Percentiles rank a stretch among this genome's conserved stretches.
These are phyloP conservation scores for Lepetodrilus schrolli DNA, from an alignment of 2,888 invertebrate species.

Conservation along the genomic window DNA sequence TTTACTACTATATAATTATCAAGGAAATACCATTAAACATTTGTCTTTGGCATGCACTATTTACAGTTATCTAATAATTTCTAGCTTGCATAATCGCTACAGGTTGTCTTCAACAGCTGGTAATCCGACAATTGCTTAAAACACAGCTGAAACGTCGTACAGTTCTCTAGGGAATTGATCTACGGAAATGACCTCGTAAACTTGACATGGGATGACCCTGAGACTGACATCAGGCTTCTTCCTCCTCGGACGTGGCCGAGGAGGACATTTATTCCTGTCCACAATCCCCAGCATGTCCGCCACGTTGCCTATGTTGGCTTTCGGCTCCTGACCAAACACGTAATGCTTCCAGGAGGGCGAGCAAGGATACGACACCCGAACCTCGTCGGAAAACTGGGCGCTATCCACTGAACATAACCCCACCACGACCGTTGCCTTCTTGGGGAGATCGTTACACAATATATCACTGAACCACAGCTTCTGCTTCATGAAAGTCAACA, in stretches of 20 bases:
- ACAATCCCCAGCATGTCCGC: conserved; percentile 34
- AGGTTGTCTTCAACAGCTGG: too few species aligned
- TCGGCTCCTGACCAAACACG: neutral
- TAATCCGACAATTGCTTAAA: too few species aligned
- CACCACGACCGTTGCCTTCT: neutral
- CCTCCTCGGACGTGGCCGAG: neutral
- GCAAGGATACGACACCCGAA: neutral
- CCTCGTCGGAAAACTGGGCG: neutral
- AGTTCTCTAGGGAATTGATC: neutral
- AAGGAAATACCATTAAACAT: neutral
- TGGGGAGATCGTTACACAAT: neutral
- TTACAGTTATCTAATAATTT: neutral
- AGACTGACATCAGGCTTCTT: neutral
- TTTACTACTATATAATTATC: neutral
- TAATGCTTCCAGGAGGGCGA: conserved; percentile 16
- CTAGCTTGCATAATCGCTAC: neutral
- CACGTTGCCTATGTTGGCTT: conserved; percentile 28
- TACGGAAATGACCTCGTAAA: conserved; percentile 27
- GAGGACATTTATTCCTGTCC: neutral
- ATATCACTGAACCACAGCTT: conserved; percentile 33
- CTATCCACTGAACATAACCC: conserved; percentile 26
- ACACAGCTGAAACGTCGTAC: too few species aligned
- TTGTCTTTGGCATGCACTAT: neutral
- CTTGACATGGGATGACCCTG: conserved; percentile 30
- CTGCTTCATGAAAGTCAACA: conserved; percentile 34